A percentile compares a stretch with the other conserved stretches of the same genome.
phyloP scores from a whole-genome alignment of 2,113 vertebrate species.

The Cairina moschata region DNA sequence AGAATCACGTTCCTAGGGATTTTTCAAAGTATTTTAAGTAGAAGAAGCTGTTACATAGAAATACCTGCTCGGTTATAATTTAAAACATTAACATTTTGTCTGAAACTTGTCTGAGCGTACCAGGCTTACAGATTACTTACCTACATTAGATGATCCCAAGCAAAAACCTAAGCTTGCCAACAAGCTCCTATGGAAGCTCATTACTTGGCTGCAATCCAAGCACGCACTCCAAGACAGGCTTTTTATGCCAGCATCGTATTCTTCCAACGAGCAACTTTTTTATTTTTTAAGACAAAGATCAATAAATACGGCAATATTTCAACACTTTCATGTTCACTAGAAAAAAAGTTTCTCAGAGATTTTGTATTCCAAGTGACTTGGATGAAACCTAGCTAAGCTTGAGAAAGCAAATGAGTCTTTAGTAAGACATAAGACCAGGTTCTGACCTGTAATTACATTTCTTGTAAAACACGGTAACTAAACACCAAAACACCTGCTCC shows the following conservation, averaged over 20 bases:
- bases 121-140: constrained; percentile 25
- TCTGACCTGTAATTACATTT: not conserved
- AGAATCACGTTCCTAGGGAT: not conserved
- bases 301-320: not conserved
- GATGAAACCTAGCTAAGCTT: not conserved
- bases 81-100: not conserved
- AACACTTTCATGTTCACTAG: not conserved
- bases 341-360: not conserved
- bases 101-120: not conserved
- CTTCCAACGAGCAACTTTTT: not conserved
- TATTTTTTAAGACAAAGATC: not conserved
- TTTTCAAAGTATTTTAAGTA: not conserved
- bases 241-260: constrained; percentile 40
- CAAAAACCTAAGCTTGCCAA: constrained; percentile 53
- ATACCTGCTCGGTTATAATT: not conserved
- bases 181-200: constrained; percentile 24
- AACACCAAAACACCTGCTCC: not conserved
- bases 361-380: not conserved
- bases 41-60: not conserved
- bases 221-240: not conserved
- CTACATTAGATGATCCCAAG: constrained; percentile 45
- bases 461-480: not conserved
- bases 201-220: constrained; percentile 19
- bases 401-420: not conserved
- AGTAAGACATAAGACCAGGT: not conserved